A percentile compares a stretch with the other conserved stretches of the same genome.
phyloP scores from a whole-genome alignment of 2,797 vertebrate genomes.

The Micrastur ruficollis region DNA sequence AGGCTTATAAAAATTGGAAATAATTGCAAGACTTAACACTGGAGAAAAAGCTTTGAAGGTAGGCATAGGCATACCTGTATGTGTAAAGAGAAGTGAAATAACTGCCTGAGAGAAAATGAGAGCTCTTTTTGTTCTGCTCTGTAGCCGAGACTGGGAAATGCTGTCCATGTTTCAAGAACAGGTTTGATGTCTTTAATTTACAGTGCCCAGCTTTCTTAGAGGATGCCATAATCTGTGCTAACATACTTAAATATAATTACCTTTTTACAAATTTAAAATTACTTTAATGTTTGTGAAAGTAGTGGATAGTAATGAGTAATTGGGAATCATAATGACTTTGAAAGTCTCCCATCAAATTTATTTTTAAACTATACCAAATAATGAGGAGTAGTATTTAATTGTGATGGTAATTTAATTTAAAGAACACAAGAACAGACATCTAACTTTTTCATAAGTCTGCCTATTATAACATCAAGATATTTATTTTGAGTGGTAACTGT shows the following conservation, averaged over 20 bases:
- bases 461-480: neutral
- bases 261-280: neutral
- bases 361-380: neutral
- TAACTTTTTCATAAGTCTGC: neutral
- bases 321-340: neutral
- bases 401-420: neutral
- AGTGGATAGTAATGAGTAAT: neutral
- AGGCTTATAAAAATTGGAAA: neutral
- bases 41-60: neutral
- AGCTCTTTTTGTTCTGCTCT: neutral
- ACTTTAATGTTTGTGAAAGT: neutral
- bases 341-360: neutral
- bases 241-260: neutral
- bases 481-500: neutral
- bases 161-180: neutral
- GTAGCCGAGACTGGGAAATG: neutral
- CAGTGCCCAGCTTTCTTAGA: neutral
- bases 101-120: neutral
- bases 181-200: neutral
- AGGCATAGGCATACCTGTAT: neutral
- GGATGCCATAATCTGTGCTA: neutral
- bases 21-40: neutral
- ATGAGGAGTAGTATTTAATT: neutral
- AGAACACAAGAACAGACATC: neutral
- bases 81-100: neutral